Conservation (phyloP, 2,888 invertebrate genomes). For the Limnephilus lunatus region DNA sequence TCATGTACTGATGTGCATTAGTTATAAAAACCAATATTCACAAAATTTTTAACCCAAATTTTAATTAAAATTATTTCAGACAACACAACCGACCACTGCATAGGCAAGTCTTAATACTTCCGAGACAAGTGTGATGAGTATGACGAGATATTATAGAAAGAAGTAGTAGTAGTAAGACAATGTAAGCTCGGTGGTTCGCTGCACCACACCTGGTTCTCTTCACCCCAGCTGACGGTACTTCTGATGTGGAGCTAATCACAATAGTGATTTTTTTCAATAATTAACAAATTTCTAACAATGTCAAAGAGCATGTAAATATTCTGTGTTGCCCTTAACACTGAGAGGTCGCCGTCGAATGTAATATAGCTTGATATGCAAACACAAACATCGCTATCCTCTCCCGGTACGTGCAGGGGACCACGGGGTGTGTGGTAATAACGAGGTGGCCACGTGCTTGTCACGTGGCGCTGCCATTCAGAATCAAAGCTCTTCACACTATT, state of each 20-base stretch:
- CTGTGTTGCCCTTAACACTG: neutral
- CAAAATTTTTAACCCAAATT: too few species aligned
- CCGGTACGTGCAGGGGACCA: conserved; percentile 14
- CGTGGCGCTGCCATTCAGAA: conserved; percentile 39
- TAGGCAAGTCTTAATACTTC: too few species aligned
- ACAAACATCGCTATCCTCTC: neutral
- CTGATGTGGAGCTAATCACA: neutral
- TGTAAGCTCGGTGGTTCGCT: too few species aligned
- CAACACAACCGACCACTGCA: too few species aligned
- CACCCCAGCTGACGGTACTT: too few species aligned
- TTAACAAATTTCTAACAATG: neutral
- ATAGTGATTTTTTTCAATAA: neutral
- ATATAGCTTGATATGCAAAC: conserved; percentile 23
- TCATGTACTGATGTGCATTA: too few species aligned
- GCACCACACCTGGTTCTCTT: too few species aligned
- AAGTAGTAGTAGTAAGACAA: too few species aligned
- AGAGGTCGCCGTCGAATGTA: neutral
- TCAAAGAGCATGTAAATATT: neutral
- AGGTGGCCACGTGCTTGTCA: conserved; percentile 35
- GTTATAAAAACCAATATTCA: too few species aligned
- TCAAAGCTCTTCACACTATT: conserved; percentile 54
- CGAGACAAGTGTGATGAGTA: too few species aligned
- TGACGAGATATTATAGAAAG: too few species aligned
- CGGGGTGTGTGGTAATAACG: conserved; percentile 36
- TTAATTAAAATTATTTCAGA: too few species aligned